Percentiles rank a stretch among this genome's conserved stretches.
Evolutionary conservation across 35 echinoderm and acorn worm genomes (phyloP).

Genomic region (Ophiothrix spiculata): DNA sequence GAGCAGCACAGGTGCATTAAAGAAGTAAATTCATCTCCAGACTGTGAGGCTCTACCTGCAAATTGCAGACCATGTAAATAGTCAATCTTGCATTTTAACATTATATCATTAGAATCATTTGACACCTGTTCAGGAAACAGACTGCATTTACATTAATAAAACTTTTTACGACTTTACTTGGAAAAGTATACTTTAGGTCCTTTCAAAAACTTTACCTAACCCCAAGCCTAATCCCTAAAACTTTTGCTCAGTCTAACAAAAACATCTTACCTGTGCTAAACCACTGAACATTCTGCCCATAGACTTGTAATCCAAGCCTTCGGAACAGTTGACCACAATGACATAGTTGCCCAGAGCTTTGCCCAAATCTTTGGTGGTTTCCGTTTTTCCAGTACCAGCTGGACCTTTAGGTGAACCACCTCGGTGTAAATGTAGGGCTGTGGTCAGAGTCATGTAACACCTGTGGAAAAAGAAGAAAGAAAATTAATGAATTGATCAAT

Average conservation of each 20-base stretch:
- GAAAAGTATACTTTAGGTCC: too few species aligned
- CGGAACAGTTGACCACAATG: slow-evolving; percentile 98
- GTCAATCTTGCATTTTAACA: too few species aligned
- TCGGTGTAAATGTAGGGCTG: slow-evolving; percentile 85
- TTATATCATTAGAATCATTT: too few species aligned
- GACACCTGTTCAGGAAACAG: too few species aligned
- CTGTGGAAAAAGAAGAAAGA: slow-evolving; percentile 6
- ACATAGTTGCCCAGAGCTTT: slow-evolving; percentile 99
- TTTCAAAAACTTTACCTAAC: background rate
- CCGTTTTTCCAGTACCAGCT: slow-evolving; percentile 98
- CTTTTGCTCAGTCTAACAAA: too few species aligned
- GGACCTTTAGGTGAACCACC: slow-evolving; percentile 97
- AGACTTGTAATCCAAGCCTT: slow-evolving; percentile 96
- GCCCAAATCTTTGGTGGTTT: slow-evolving; percentile 97
- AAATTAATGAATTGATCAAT: too few species aligned
- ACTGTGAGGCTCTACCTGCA: too few species aligned
- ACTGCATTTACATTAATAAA: too few species aligned
- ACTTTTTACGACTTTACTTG: background rate
- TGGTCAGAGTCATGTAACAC: slow-evolving; percentile 97
- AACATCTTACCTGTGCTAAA: slow-evolving; percentile 97
- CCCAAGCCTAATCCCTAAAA: background rate
- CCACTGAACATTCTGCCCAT: slow-evolving; percentile 99
- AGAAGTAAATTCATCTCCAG: too few species aligned
- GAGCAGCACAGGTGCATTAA: too few species aligned
- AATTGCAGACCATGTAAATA: too few species aligned